These are phyloP conservation scores for Tor tambroides DNA, from an alignment of 2,113 vertebrate genomes.

Conservation along the genomic window DNA sequence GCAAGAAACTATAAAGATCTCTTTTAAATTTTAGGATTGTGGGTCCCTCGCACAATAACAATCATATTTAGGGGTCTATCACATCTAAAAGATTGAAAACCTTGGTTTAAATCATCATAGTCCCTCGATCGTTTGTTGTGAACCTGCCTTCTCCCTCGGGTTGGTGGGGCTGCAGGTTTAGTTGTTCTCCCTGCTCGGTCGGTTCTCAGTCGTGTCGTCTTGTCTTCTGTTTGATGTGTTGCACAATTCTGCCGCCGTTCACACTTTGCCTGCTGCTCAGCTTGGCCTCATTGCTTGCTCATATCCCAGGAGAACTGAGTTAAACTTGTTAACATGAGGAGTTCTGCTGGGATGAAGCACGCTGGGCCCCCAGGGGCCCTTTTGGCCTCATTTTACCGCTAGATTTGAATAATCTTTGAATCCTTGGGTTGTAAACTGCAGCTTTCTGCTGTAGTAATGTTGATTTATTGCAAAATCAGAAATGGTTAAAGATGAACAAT, in stretches of 20 bases:
- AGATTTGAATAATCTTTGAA: not conserved
- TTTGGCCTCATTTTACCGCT: not conserved
- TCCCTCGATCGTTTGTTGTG: no score
- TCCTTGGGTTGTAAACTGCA: not conserved
- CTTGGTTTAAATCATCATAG: not conserved
- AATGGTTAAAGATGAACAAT: no score
- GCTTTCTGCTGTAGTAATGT: not conserved
- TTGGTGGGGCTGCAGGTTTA: not conserved
- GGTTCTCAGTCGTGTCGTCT: not conserved
- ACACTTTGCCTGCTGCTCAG: not conserved
- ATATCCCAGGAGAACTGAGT: not conserved
- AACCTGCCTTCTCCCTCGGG: no score
- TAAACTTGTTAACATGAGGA: not conserved
- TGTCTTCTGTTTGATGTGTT: not conserved
- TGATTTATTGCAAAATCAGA: not conserved
- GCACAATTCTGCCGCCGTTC: not conserved
- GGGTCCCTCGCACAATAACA: not conserved
- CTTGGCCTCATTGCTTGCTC: no score
- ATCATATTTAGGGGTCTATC: not conserved
- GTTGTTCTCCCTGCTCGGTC: not conserved
- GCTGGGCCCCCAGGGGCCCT: not conserved
- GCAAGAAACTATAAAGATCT: not conserved
- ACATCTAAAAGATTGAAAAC: not conserved
- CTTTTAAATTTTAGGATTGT: not conserved
- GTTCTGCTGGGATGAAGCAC: not conserved